Percentiles rank a stretch among this genome's conserved stretches.
Evolutionary conservation across 2,797 vertebrate genomes (phyloP).

Genomic region (Pseudocheirus occidentalis): DNA sequence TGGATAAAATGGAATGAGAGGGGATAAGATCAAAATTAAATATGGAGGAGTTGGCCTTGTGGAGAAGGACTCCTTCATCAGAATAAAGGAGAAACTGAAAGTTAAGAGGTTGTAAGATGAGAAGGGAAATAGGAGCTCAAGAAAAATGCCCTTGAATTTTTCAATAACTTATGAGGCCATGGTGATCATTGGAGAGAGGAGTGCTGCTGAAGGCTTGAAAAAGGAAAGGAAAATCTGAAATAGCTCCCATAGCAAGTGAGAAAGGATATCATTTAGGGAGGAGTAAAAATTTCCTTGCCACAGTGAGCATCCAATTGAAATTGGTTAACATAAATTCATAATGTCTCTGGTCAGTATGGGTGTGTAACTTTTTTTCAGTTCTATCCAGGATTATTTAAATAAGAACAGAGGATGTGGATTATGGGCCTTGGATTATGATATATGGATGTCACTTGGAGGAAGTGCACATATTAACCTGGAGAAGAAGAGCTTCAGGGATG

Average conservation of each 20-base stretch:
- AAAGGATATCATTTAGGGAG: neutral
- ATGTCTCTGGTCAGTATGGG: neutral
- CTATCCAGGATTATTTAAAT: neutral
- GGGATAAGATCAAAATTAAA: neutral
- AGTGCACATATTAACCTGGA: neutral
- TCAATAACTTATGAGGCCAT: neutral
- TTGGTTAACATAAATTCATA: neutral
- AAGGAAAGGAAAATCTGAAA: neutral
- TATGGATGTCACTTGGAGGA: neutral
- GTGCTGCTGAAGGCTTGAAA: neutral
- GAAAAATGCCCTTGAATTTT: neutral
- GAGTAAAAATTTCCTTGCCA: neutral
- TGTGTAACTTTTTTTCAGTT: neutral
- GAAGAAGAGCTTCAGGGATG: neutral
- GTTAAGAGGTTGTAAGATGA: neutral
- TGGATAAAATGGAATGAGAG: neutral
- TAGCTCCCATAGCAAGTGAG: neutral
- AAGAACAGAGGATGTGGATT: neutral
- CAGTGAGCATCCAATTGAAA: neutral
- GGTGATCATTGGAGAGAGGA: neutral
- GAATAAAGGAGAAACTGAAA: neutral
- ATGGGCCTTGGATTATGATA: neutral
- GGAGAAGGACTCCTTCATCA: neutral
- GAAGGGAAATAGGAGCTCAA: neutral
- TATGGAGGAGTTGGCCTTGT: neutral